Conservation (phyloP, 2,888 invertebrate species). For the Macrostomum cliftonense region DNA sequence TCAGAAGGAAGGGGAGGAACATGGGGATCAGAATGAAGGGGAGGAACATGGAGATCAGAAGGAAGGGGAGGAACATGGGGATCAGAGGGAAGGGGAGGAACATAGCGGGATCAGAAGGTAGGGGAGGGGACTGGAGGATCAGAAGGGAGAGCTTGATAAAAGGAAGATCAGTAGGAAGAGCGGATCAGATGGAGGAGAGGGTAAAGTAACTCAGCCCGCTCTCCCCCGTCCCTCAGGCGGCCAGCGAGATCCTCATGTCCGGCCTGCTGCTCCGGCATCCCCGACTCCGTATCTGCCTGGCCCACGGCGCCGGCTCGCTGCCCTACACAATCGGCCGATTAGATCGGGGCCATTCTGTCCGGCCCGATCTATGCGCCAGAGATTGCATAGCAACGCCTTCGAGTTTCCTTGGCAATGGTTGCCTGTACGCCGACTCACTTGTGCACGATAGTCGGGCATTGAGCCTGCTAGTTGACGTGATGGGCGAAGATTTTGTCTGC, state of each 20-base stretch:
- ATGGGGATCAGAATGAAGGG: too few species aligned
- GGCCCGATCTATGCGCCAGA: slow-evolving; percentile 43
- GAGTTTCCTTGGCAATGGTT: slow-evolving; percentile 28
- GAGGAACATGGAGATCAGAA: too few species aligned
- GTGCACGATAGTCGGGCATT: slow-evolving; percentile 41
- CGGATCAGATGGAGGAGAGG: too few species aligned
- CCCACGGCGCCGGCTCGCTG: slow-evolving; percentile 39
- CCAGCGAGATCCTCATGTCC: background rate
- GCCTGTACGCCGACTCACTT: slow-evolving; percentile 41
- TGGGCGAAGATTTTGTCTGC: slow-evolving; percentile 41
- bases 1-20: too few species aligned
- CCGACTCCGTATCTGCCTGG: slow-evolving; percentile 16
- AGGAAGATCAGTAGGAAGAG: too few species aligned
- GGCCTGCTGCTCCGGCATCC: background rate
- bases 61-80: too few species aligned
- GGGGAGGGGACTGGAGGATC: too few species aligned
- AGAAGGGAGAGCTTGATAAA: too few species aligned
- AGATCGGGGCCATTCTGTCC: slow-evolving; percentile 39
- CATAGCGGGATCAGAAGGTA: too few species aligned
- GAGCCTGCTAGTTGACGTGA: slow-evolving; percentile 37
- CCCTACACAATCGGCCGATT: slow-evolving; percentile 43
- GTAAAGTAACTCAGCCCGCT: too few species aligned
- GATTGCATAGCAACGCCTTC: slow-evolving; percentile 35
- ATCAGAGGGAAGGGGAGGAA: too few species aligned
- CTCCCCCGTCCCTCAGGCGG: too few species aligned